Conservation (phyloP, 2,888 invertebrate species). For the Carabus problematicus region DNA sequence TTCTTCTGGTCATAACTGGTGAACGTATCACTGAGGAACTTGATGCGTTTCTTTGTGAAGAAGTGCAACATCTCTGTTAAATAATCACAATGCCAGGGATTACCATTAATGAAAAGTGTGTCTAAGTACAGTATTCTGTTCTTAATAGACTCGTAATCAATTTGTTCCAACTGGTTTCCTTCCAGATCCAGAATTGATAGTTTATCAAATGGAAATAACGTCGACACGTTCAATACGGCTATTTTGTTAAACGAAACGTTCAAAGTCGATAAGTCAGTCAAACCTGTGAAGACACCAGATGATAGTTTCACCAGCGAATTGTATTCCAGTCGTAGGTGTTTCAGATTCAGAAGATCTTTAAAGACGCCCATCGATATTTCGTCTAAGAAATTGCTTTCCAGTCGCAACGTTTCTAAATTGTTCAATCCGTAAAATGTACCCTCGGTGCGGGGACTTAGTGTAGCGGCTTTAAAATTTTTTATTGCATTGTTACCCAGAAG, state of each 20-base stretch:
- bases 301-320: constrained; percentile 32
- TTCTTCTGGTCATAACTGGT: constrained; percentile 31
- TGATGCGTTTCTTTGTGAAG: constrained; percentile 20
- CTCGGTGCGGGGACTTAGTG: constrained; percentile 7
- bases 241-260: constrained; percentile 33
- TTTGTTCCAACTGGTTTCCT: constrained; percentile 28
- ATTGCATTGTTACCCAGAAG: constrained; percentile 30
- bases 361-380: constrained; percentile 27
- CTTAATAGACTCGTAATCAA: constrained; percentile 29
- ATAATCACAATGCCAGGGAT: constrained; percentile 36
- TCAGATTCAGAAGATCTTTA: constrained; percentile 27
- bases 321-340: constrained; percentile 24
- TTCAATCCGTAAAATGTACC: constrained; percentile 34
- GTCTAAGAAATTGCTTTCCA: constrained; percentile 23
- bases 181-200: constrained; percentile 29
- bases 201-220: constrained; percentile 26
- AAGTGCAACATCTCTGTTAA: constrained; percentile 31
- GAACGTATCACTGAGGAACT: constrained; percentile 11
- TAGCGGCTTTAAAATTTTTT: constrained; percentile 14
- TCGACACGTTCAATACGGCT: constrained; percentile 19
- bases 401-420: constrained; percentile 20
- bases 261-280: constrained; percentile 24
- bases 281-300: constrained; percentile 32
- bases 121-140: constrained; percentile 13
- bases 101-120: constrained; percentile 31